Conservation (phyloP, 2,888 invertebrate species). For the Lydus trimaculatus region DNA sequence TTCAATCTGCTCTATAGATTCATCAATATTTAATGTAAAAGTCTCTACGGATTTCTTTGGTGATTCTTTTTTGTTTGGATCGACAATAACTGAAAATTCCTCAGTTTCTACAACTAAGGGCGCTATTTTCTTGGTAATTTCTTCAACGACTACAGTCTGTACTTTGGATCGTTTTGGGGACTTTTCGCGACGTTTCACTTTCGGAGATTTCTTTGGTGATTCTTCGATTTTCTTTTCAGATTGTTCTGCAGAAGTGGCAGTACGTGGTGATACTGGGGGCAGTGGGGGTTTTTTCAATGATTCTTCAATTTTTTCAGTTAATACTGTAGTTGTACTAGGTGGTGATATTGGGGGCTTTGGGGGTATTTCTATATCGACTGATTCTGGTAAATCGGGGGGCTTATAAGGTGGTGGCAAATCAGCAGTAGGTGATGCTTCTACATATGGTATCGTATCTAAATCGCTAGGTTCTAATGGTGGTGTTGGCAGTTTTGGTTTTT, state of each 20-base stretch:
- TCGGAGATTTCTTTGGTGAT: conserved; percentile 38
- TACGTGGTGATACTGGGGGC: neutral
- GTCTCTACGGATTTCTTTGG: conserved; percentile 51
- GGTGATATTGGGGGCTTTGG: neutral
- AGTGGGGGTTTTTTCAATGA: conserved; percentile 27
- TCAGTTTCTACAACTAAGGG: conserved; percentile 53
- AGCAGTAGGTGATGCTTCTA: conserved; percentile 49
- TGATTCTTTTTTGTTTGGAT: conserved; percentile 47
- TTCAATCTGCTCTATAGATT: conserved; percentile 45
- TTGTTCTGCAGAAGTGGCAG: neutral
- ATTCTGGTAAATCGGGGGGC: conserved; percentile 29
- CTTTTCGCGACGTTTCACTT: conserved; percentile 31
- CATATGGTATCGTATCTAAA: conserved; percentile 54
- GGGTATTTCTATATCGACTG: neutral
- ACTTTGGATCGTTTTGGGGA: conserved; percentile 37
- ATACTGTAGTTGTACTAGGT: neutral
- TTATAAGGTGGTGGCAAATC: conserved; percentile 35
- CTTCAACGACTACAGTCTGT: conserved; percentile 48
- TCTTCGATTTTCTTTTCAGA: conserved; percentile 20
- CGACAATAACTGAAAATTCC: conserved; percentile 53
- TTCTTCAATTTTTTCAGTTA: conserved; percentile 18
- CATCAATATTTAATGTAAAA: conserved; percentile 49
- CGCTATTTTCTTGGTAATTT: conserved; percentile 51
- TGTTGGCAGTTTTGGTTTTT: conserved; percentile 54
- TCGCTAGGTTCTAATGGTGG: conserved; percentile 47